phyloP scores from a whole-genome alignment of 2,888 invertebrate species.

The Scrobipalpa costella region DNA sequence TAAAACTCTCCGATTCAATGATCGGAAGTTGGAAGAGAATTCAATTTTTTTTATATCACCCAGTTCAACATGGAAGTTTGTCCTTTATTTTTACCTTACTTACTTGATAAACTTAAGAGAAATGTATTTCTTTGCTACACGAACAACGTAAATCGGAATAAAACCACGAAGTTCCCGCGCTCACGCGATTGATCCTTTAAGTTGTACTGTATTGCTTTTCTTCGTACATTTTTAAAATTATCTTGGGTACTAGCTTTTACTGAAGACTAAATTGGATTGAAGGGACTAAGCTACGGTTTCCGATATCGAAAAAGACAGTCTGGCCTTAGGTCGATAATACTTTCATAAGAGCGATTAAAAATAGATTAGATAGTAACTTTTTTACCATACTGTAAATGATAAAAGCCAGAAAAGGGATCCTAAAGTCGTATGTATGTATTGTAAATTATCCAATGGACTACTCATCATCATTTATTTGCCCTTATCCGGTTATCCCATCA shows the following conservation, averaged over 20 bases:
- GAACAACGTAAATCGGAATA: not conserved
- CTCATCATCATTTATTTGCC: too few relatives aligned
- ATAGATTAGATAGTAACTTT: not conserved
- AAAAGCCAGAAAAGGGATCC: too few relatives aligned
- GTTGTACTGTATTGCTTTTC: conserved; percentile 13
- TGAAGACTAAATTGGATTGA: conserved; percentile 4
- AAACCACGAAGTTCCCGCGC: not conserved
- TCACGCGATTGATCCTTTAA: conserved; percentile 8
- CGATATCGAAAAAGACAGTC: not conserved
- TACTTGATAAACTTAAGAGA: not conserved
- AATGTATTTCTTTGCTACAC: not conserved
- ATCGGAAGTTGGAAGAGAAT: too few relatives aligned
- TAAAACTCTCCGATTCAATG: too few relatives aligned
- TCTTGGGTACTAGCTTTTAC: conserved; percentile 2
- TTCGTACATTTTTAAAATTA: not conserved
- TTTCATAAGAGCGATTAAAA: not conserved
- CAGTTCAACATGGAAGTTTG: too few relatives aligned
- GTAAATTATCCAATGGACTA: too few relatives aligned
- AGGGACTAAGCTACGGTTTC: conserved; percentile 10
- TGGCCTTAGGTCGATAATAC: not conserved
- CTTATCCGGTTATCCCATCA: too few relatives aligned
- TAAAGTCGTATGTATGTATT: too few relatives aligned
- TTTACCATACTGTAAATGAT: not conserved
- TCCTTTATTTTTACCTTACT: too few relatives aligned
- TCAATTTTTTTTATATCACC: too few relatives aligned